A percentile compares a stretch with the other conserved stretches of the same genome.
Conservation (phyloP, 2,888 invertebrate species). For the Tolmerus cingulatus region DNA sequence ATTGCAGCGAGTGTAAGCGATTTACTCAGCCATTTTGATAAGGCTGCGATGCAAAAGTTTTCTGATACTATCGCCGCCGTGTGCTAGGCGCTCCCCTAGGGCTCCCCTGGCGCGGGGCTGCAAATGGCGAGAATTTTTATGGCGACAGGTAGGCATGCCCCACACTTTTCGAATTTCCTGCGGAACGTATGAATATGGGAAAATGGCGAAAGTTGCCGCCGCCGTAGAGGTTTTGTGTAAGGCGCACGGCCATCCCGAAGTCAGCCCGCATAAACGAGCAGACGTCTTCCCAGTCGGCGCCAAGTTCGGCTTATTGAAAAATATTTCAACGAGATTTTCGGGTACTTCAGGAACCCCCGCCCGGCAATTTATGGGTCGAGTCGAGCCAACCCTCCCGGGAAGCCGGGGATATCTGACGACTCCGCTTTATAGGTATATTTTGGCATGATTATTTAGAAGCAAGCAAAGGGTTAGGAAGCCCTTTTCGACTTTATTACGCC, state of each 20-base stretch:
- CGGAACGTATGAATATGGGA: neutral
- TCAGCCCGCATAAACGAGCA: neutral
- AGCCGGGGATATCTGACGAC: neutral
- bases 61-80: neutral
- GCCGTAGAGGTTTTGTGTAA: neutral
- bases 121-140: neutral
- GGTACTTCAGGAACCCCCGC: neutral
- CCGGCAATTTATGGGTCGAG: constrained; percentile 11
- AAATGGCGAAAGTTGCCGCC: neutral
- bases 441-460: neutral
- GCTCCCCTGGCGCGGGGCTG: neutral
- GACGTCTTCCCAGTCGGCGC: neutral
- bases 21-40: constrained; percentile 1
- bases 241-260: neutral
- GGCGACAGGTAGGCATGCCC: neutral
- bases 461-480: neutral
- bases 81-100: neutral
- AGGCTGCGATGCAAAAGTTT: neutral
- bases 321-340: constrained; percentile 35
- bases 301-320: constrained; percentile 24
- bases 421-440: neutral
- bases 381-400: neutral
- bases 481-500: neutral
- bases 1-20: constrained; percentile 12
- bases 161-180: neutral